These are phyloP conservation scores for Podargus strigoides DNA, from an alignment of 2,797 vertebrate genomes.

Conservation along the genomic window DNA sequence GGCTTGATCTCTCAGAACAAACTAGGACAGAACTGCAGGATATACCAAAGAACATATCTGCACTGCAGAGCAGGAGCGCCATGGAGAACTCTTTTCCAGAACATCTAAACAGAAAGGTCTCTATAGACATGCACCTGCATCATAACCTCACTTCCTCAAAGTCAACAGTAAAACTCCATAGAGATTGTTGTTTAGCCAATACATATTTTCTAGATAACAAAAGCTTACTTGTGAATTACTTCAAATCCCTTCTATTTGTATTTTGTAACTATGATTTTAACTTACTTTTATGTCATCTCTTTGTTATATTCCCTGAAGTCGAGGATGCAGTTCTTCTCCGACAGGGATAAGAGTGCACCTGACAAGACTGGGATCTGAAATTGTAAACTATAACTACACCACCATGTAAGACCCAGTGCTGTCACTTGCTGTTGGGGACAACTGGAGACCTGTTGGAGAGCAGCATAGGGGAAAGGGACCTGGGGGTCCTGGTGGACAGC, in stretches of 20 bases:
- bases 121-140: not conserved
- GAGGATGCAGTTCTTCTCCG: not conserved
- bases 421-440: too few relatives aligned
- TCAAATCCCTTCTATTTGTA: not conserved
- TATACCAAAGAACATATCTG: not conserved
- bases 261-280: not conserved
- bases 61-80: not conserved
- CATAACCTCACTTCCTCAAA: not conserved
- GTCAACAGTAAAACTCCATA: not conserved
- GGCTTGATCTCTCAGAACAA: not conserved
- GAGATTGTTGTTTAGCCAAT: not conserved
- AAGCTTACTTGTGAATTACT: not conserved
- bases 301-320: not conserved
- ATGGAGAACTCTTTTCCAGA: not conserved
- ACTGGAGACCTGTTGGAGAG: too few relatives aligned
- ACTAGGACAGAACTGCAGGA: not conserved
- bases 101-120: not conserved
- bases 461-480: too few relatives aligned
- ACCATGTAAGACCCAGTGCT: not conserved
- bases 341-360: not conserved
- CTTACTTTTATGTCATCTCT: not conserved
- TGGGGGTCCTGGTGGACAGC: too few relatives aligned
- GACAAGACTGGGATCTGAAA: not conserved
- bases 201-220: not conserved
- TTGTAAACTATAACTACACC: not conserved